Evolutionary conservation across 2,888 invertebrate species (phyloP).

Genomic region (Busseola fusca): DNA sequence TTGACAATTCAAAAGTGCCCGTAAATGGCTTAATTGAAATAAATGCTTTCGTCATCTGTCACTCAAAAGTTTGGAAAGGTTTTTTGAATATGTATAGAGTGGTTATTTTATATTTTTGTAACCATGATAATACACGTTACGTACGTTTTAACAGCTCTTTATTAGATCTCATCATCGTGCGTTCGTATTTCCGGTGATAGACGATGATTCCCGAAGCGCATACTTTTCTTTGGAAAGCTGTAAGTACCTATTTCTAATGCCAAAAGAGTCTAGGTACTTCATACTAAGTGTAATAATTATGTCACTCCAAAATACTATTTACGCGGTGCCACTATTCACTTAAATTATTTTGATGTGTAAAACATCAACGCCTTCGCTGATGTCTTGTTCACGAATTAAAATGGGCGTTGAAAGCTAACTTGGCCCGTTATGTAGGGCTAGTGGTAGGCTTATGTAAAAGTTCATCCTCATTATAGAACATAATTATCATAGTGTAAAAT

Average conservation of each 20-base stretch:
- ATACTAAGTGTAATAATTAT: neutral
- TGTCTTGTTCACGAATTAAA: neutral
- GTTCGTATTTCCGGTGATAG: neutral
- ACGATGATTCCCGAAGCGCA: neutral
- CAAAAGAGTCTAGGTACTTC: neutral
- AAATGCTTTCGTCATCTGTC: neutral
- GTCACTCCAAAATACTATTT: conserved; percentile 5
- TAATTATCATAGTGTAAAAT: neutral
- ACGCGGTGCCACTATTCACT: neutral
- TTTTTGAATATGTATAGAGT: neutral
- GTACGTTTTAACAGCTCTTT: neutral
- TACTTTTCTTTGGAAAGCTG: neutral
- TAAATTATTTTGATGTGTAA: neutral
- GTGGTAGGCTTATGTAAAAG: neutral
- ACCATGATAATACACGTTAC: neutral
- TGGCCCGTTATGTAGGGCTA: conserved; percentile 1
- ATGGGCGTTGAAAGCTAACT: conserved; percentile 1
- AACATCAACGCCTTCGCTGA: conserved; percentile 10
- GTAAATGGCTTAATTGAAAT: too few relatives aligned
- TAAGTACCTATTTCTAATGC: neutral
- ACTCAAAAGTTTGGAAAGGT: neutral
- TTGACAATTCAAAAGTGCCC: too few relatives aligned
- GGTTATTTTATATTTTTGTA: neutral
- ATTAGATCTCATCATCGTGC: neutral
- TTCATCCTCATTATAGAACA: neutral